Evolutionary conservation across 1,140 invertebrate species (phyloP), one percentile per base, ranked within the genome.

Genomic region (Apolygus lucorum): DNA sequence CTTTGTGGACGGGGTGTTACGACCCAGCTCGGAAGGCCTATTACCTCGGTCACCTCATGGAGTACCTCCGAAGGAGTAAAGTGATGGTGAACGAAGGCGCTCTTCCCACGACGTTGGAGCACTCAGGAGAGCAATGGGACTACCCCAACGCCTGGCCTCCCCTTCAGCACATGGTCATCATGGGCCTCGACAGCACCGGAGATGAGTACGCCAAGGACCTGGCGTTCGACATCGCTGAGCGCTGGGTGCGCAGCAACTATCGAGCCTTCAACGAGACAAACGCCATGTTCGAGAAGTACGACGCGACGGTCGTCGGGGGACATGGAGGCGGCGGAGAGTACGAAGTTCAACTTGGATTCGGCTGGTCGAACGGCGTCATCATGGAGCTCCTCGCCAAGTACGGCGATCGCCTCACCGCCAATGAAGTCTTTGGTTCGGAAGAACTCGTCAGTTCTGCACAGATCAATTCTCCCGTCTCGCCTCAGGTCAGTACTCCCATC

Each of bases 331-430:
- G 94, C 0, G 95, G 95, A 0, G 95, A 98, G 79, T 97, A 97
- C 77, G 80, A 80, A 0, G 89, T 94, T 0, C 92, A 96, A 78
- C 83, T 85, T 14, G 95, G 95, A 14, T 98, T 98, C 77, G 95
- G 94, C 1, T 98, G 95, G 95, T 91, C 91, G 0, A 97, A 97
- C 77, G 95, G 95, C 1, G 88, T 95, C 0, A 84, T 89, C 17
- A 78, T 95, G 28, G 88, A 93, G 74, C 83, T 94, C 27, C 77
- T 95, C 4, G 77, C 85, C 11, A 8, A 22, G 4, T 59, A 59
- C 54, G 22, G 54, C 2, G 13, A 59, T 21, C 2, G 8, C 22
- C 54, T 59, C 54, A 59, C 4, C 22, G 22, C 8, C 17, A 42
- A 42, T 11, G 54, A 59, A 59, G 54, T 59, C 8, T 59, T 59